Conservation (phyloP, 2,888 invertebrate genomes). For the Cheilosia soror region DNA sequence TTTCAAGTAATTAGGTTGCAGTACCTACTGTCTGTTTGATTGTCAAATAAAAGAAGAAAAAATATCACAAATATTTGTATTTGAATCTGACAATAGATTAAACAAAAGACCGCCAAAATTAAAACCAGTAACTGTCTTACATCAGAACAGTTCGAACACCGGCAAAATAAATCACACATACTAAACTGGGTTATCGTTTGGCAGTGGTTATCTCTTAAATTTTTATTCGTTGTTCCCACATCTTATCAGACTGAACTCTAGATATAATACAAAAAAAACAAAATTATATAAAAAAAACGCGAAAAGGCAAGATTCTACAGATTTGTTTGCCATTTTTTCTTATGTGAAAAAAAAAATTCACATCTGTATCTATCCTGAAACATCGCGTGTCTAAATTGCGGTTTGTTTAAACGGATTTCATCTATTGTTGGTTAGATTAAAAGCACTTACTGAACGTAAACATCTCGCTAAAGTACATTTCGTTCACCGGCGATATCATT, state of each 20-base stretch:
- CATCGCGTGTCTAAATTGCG: neutral
- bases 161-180: neutral
- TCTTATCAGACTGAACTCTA: neutral
- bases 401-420: neutral
- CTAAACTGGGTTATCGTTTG: neutral
- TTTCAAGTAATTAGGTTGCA: constrained; percentile 15
- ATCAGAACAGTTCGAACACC: too few species aligned
- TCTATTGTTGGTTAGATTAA: constrained; percentile 4
- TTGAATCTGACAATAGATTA: neutral
- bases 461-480: neutral
- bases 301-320: neutral
- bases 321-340: too few species aligned
- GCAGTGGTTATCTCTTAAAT: neutral
- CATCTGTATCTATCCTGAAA: neutral
- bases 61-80: constrained; percentile 8
- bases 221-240: neutral
- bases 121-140: neutral
- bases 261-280: neutral
- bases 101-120: neutral
- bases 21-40: neutral
- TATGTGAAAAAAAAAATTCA: too few species aligned
- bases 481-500: neutral
- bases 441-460: neutral
- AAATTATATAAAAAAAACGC: neutral
- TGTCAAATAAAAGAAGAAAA: neutral